Evolutionary conservation across 2,888 invertebrate species (phyloP).

Genomic region (Cephus runcator): DNA sequence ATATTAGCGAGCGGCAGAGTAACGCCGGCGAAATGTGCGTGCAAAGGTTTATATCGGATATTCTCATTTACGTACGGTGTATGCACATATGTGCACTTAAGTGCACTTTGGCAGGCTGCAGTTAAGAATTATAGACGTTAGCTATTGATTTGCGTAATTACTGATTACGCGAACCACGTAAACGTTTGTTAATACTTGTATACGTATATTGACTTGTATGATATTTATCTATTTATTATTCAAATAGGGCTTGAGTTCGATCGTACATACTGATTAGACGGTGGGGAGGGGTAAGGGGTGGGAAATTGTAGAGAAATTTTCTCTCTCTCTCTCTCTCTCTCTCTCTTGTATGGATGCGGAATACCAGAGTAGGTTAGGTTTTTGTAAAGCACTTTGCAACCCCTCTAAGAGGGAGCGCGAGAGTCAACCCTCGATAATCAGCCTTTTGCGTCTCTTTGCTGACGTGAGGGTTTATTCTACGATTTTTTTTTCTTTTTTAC

Average conservation of each 20-base stretch:
- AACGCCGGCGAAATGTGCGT: neutral
- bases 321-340: no score
- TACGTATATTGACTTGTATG: neutral
- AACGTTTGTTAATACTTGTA: neutral
- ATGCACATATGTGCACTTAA: neutral
- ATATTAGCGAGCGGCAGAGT: neutral
- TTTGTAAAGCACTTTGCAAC: neutral
- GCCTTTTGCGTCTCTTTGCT: neutral
- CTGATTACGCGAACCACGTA: neutral
- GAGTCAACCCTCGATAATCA: conserved; percentile 2
- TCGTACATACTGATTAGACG: neutral
- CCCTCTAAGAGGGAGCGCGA: neutral
- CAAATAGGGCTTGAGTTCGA: neutral
- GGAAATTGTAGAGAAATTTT: neutral
- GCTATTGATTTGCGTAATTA: neutral
- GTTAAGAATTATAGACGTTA: neutral
- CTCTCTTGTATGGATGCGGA: neutral
- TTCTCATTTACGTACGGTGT: neutral
- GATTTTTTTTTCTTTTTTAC: neutral
- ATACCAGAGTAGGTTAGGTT: neutral
- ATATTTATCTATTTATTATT: neutral
- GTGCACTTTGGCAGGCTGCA: neutral
- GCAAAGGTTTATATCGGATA: neutral
- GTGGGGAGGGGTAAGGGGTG: neutral
- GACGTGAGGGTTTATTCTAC: conserved; percentile 1